A percentile compares a stretch with the other conserved stretches of the same genome.
Evolutionary conservation across 2,113 vertebrate genomes (phyloP).

Genomic region (Oncorhynchus mykiss): DNA sequence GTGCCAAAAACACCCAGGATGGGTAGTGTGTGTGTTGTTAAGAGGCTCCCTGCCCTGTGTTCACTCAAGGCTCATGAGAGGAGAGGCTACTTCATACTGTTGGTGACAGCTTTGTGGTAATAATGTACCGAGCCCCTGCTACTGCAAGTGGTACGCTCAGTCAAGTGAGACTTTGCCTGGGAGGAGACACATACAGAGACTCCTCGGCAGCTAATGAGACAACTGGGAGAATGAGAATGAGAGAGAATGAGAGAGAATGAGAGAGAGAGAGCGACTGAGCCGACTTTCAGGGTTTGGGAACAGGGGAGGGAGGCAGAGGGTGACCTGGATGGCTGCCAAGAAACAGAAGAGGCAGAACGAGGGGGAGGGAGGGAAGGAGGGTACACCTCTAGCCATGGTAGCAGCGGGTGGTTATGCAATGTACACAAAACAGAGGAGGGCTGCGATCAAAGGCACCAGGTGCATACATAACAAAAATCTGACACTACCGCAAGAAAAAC

Average conservation of each 20-base stretch:
- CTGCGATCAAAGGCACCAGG: slow-evolving; percentile 49
- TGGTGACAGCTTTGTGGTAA: slow-evolving; percentile 72
- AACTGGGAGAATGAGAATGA: slow-evolving; percentile 55
- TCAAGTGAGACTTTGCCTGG: slow-evolving; percentile 65
- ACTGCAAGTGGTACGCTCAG: slow-evolving; percentile 68
- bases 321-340: slow-evolving; percentile 45
- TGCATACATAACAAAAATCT: slow-evolving; percentile 54
- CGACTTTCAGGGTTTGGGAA: slow-evolving; percentile 36
- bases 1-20: slow-evolving; percentile 29
- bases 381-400: slow-evolving; percentile 32
- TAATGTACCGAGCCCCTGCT: slow-evolving; percentile 64
- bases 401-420: slow-evolving; percentile 56
- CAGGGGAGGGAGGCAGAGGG: not conserved
- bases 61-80: slow-evolving; percentile 54
- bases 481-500: slow-evolving; percentile 44
- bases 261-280: slow-evolving; percentile 17
- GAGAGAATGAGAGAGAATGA: slow-evolving; percentile 43
- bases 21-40: not conserved
- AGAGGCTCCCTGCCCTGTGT: slow-evolving; percentile 36
- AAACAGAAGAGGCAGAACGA: slow-evolving; percentile 19
- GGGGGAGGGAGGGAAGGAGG: slow-evolving; percentile 17
- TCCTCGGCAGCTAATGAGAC: slow-evolving; percentile 66
- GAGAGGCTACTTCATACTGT: slow-evolving; percentile 61
- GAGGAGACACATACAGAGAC: slow-evolving; percentile 48
- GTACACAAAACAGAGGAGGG: slow-evolving; percentile 43